Base-by-base conservation (phyloP, 2,113 vertebrate genomes). In the Phrynosoma platyrhinos region DNA sequence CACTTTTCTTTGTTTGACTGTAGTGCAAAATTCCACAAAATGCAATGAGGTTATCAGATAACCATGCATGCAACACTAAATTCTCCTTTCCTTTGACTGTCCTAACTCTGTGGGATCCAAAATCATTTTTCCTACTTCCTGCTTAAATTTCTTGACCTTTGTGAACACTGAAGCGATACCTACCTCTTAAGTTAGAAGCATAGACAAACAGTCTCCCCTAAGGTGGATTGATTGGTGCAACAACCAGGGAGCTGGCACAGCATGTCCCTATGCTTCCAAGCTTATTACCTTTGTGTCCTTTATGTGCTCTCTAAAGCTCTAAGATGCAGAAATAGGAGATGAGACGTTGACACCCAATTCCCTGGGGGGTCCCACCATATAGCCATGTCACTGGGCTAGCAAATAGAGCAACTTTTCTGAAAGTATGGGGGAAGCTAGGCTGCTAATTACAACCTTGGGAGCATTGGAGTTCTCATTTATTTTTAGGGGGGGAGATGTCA, bases 371-470 rank as follows among this genome's bases (percentile, higher is more conserved):
- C 85, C 16, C 0, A 80, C 6, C 2, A 87, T 36, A 84, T 4
- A 81, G 3, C 2, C 77, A 5, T 55, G 16, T 52, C 21, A 62
- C 53, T 91, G 66, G 32, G 77, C 75, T 74, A 13, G 18, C 72
- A 40, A 88, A 27, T 42, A 86, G 84, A 95, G 53, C 1, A 52
- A 88, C 86, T 84, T 66, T 86, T 78, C 68, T 92, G 30, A 87
- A 82, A 88, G 10, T 64, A 64, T 72, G 8, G 13, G 58, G 55
- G 14, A 89, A 87, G 71, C 9, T 72, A 2, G 66, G 75, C 79
- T 85, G 80, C 10, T 88, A 86, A 83, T 83, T 81, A 13, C 42
- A 91, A 79, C 55, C 74, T 87, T 90, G 40, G 7, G 86, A 92
- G 68, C 18, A 42, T 3, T 0, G 0, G 2, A 83, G 13, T 88